These are phyloP conservation scores for Drosophila seclusa DNA, from an alignment of 2,888 invertebrate species.

Conservation along the genomic window DNA sequence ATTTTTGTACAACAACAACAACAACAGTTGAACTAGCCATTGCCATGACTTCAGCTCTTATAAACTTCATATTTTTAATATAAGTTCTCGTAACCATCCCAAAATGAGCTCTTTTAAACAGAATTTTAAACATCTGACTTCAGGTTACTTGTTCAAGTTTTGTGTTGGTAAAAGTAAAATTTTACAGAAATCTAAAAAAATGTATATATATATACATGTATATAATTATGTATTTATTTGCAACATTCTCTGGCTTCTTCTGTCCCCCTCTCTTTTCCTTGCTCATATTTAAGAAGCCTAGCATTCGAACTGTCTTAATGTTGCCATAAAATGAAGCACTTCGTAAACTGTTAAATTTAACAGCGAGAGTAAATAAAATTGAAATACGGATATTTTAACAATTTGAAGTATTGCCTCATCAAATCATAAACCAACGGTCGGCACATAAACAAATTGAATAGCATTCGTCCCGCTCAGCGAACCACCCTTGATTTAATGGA, in stretches of 20 bases:
- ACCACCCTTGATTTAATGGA: slow-evolving; percentile 32
- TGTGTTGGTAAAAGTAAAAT: too few relatives aligned
- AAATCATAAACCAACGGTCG: slow-evolving; percentile 52
- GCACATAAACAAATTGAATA: slow-evolving; percentile 80
- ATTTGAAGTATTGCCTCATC: slow-evolving; percentile 48
- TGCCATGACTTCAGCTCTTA: background rate
- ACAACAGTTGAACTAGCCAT: background rate
- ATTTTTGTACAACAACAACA: background rate
- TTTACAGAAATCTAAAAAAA: too few relatives aligned
- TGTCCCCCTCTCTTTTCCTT: too few relatives aligned
- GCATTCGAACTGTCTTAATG: slow-evolving; percentile 26
- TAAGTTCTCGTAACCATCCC: background rate
- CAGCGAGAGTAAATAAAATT: slow-evolving; percentile 53
- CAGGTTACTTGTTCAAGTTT: too few relatives aligned
- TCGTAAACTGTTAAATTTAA: slow-evolving; percentile 44
- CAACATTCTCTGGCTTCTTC: too few relatives aligned
- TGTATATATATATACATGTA: too few relatives aligned
- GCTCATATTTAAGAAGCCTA: too few relatives aligned
- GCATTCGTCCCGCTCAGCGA: slow-evolving; percentile 24
- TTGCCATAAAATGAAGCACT: slow-evolving; percentile 41
- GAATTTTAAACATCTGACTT: background rate
- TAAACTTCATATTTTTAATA: background rate
- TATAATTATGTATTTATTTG: too few relatives aligned
- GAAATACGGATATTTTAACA: slow-evolving; percentile 41
- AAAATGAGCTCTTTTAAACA: background rate